phyloP scores from a whole-genome alignment of 2,888 invertebrate genomes.

The Priapulus caudatus region DNA sequence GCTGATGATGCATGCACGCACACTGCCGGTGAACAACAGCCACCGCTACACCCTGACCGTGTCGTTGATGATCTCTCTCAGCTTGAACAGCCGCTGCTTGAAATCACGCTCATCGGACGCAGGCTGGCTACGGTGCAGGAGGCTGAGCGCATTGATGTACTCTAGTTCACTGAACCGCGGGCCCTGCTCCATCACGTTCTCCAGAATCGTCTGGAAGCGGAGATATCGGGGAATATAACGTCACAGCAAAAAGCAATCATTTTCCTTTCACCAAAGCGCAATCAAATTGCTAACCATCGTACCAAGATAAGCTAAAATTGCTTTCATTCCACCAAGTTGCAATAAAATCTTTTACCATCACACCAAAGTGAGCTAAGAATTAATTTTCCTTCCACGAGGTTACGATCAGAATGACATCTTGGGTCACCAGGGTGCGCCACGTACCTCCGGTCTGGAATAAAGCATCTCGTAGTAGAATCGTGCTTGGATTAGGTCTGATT shows the following conservation, averaged over 20 bases:
- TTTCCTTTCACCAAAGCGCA: not conserved
- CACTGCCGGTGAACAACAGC: too few relatives aligned
- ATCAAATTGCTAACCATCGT: too few relatives aligned
- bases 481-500: constrained; percentile 75
- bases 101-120: constrained; percentile 15
- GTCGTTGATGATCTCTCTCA: constrained; percentile 3
- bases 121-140: constrained; percentile 53
- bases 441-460: constrained; percentile 64
- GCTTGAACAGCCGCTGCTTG: not conserved
- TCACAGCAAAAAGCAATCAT: not conserved
- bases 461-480: constrained; percentile 76
- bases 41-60: not conserved
- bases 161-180: constrained; percentile 75
- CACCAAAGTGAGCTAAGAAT: too few relatives aligned
- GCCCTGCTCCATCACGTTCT: constrained; percentile 69
- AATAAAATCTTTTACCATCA: too few relatives aligned
- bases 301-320: too few relatives aligned
- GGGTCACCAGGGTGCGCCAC: too few relatives aligned
- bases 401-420: too few relatives aligned
- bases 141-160: constrained; percentile 69
- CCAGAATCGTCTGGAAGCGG: constrained; percentile 62
- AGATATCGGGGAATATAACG: not conserved
- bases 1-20: too few relatives aligned
- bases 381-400: too few relatives aligned
- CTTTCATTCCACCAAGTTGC: too few relatives aligned